A percentile compares a stretch with the other conserved stretches of the same genome.
These are phyloP conservation scores for Microctenopoma steveboyesi DNA, from an alignment of 2,797 vertebrate species.

Conservation along the genomic window DNA sequence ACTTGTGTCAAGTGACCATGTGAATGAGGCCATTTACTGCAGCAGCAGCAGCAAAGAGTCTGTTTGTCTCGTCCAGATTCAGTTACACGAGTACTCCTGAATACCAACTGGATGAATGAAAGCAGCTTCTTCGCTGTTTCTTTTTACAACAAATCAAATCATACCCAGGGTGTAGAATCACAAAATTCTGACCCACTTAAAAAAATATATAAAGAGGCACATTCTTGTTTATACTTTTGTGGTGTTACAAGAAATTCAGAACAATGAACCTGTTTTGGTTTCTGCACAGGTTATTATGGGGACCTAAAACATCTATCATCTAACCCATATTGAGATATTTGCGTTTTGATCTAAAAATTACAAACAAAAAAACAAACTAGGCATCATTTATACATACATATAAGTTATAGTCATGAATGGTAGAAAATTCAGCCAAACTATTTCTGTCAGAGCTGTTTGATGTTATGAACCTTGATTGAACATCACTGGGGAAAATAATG, in stretches of 20 bases:
- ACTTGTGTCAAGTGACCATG: conserved; percentile 37
- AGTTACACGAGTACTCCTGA: conserved; percentile 42
- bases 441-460: no score
- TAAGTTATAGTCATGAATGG: neutral
- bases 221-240: neutral
- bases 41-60: conserved; percentile 29
- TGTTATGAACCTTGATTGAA: no score
- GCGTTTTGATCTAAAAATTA: no score
- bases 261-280: neutral
- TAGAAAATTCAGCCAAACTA: no score
- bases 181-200: neutral
- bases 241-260: neutral
- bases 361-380: no score
- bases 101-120: conserved; percentile 38
- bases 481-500: no score
- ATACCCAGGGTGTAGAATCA: neutral
- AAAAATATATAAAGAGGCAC: neutral
- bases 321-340: no score
- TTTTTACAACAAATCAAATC: neutral
- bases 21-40: conserved; percentile 43
- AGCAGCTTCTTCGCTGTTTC: conserved; percentile 2
- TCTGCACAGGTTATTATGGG: neutral
- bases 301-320: neutral
- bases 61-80: conserved; percentile 39
- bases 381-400: no score